Evolutionary conservation across 2,888 invertebrate genomes (phyloP).

Genomic region (Nemotelus nigrinus): DNA sequence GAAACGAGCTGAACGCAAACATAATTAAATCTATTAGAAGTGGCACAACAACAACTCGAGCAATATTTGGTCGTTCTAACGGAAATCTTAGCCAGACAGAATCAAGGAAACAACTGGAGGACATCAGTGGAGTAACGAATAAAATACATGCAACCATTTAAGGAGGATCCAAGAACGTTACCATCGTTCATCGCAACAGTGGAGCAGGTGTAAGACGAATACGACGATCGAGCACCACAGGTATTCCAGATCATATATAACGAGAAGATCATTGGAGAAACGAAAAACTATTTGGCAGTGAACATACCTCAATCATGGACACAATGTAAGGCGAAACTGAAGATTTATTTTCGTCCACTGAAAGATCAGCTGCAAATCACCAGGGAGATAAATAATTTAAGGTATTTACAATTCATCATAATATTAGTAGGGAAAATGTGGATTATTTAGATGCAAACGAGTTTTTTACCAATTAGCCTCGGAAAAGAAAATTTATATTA

Average conservation of each 20-base stretch:
- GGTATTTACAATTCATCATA: background rate
- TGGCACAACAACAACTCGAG: too few relatives aligned
- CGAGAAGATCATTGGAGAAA: background rate
- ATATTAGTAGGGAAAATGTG: background rate
- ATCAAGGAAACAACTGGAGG: too few relatives aligned
- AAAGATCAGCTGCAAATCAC: background rate
- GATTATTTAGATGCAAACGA: background rate
- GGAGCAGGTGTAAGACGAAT: background rate
- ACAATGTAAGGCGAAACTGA: background rate
- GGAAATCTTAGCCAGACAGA: too few relatives aligned
- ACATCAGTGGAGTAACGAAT: background rate
- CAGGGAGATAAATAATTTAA: background rate
- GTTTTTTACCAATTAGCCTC: background rate
- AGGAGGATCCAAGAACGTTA: background rate
- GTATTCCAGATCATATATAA: background rate
- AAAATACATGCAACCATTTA: slow-evolving; percentile 3
- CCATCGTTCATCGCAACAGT: background rate
- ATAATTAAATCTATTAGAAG: too few relatives aligned
- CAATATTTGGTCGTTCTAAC: too few relatives aligned
- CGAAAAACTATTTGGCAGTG: background rate
- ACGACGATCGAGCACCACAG: background rate
- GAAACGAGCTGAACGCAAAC: too few relatives aligned
- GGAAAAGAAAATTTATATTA: background rate
- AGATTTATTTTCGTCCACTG: background rate
- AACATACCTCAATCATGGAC: background rate